Evolutionary conservation across 2,888 invertebrate genomes (phyloP), one percentile per base, ranked within the genome.

Genomic region (Drosophila eohydei): DNA sequence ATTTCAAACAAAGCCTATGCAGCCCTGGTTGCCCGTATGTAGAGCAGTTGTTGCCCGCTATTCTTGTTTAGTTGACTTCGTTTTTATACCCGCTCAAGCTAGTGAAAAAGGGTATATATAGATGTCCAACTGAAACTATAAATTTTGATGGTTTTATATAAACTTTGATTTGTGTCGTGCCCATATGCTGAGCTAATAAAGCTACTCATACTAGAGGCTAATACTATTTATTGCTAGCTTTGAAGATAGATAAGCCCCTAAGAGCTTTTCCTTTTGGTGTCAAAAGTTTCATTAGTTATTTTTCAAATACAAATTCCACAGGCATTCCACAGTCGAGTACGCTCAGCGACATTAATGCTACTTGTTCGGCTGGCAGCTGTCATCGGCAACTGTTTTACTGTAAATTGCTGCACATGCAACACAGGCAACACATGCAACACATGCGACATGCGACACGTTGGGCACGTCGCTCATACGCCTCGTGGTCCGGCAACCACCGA

Each of bases 381-480:
- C 58, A 36, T 34, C 55, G 41, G 52, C 73, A 75, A 28, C 57
- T 71, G 81, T 61, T 54, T 54, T 62, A 64, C 71, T 56, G 57
- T 69, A 57, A 64, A 69, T 46, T 66, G 70, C 61, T 50, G 71
- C 81, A 65, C 70, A 59, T 61, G 79, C 68, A 28, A 51, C n/a
- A 43, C 43, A 44, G 26, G 67, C 60, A 58, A 62, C 46, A 55
- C 79, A 70, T 70, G 56, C 61, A 36, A 28, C 51, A 55, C 68
- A 70, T 68, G 74, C 50, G 51, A 52, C 78, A 71, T 74, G 68
- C 82, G 80, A 69, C 71, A 68, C 71, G 78, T 72, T 68, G 71
- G 48, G 44, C 81, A 72, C 64, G 84, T 85, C 72, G 66, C 83
- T 74, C 86, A 89, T 89, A 71, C 72, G 86, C 84, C 74, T 52